Conservation (phyloP, 2,888 invertebrate genomes). For the Tromatobia lineatoria region DNA sequence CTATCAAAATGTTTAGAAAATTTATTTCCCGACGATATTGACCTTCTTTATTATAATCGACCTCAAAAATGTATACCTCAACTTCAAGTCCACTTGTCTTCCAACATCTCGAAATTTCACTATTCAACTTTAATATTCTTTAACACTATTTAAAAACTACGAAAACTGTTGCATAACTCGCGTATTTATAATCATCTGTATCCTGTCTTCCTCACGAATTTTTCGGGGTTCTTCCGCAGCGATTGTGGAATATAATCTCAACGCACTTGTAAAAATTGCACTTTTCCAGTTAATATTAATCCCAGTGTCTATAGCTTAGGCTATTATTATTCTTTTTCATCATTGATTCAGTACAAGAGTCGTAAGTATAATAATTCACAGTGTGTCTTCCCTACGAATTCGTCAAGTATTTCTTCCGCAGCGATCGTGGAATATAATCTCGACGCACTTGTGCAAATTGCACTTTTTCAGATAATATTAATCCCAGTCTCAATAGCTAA, state of each 20-base stretch:
- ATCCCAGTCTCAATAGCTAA: slow-evolving; percentile 1
- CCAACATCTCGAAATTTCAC: background rate
- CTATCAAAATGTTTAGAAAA: background rate
- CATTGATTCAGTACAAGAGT: too few relatives aligned
- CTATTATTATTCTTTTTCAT: too few relatives aligned
- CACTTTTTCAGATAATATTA: slow-evolving; percentile 3
- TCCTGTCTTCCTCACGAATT: background rate
- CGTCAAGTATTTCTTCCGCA: background rate
- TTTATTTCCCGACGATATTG: background rate
- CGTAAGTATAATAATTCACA: too few relatives aligned
- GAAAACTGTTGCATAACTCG: background rate
- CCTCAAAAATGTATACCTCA: background rate
- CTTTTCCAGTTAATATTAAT: slow-evolving; percentile 9
- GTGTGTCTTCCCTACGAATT: background rate
- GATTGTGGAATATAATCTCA: background rate
- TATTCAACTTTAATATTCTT: background rate
- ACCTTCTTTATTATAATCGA: background rate
- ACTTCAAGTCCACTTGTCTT: slow-evolving; percentile 7
- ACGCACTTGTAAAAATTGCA: background rate
- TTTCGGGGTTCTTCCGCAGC: background rate
- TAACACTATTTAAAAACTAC: background rate
- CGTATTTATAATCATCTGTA: background rate
- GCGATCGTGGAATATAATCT: background rate
- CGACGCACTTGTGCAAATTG: slow-evolving; percentile 7
- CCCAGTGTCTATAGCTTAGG: background rate